These are phyloP conservation scores for Rhea americana DNA, from an alignment of 2,113 vertebrate species.

Conservation along the genomic window DNA sequence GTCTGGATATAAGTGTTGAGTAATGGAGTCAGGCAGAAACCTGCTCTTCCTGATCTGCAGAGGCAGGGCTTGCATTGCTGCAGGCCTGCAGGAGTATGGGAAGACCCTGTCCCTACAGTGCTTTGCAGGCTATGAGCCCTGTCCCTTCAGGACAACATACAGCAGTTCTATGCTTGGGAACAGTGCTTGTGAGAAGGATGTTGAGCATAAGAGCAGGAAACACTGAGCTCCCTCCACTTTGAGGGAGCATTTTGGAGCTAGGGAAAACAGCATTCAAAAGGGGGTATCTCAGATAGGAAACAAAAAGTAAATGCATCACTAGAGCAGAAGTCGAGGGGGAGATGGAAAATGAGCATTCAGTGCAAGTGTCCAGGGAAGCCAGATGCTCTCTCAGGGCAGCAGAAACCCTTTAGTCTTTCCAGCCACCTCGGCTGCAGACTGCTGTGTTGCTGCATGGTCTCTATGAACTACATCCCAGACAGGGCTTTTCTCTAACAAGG, in stretches of 20 bases:
- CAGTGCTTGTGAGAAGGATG: background rate
- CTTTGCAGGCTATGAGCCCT: background rate
- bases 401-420: background rate
- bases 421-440: background rate
- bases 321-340: background rate
- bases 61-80: background rate
- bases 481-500: background rate
- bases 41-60: background rate
- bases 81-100: background rate
- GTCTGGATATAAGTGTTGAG: background rate
- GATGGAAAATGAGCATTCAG: background rate
- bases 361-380: background rate
- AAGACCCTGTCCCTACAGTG: rapidly evolving
- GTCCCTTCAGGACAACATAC: rapidly evolving
- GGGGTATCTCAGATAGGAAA: background rate
- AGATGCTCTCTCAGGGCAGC: background rate
- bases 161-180: background rate
- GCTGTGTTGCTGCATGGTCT: background rate
- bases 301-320: background rate
- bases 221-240: background rate
- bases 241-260: background rate
- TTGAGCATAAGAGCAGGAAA: background rate
- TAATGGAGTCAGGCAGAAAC: background rate
- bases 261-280: background rate
- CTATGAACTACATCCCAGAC: background rate